phyloP scores from a whole-genome alignment of 2,113 vertebrate genomes.

The Rousettus leschenaultii region DNA sequence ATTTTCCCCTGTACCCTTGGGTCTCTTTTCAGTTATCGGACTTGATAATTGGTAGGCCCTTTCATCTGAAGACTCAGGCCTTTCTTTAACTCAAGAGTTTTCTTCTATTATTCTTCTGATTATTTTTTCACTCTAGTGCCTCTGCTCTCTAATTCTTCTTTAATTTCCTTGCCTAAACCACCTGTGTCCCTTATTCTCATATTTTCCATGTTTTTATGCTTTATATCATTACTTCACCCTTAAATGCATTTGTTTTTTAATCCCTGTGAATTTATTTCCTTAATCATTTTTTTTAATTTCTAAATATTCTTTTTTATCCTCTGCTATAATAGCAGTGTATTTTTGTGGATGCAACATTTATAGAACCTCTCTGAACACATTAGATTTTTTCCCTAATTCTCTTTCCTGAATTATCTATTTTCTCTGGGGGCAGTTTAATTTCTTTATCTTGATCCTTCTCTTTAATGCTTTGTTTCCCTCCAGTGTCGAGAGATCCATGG shows the following conservation, averaged over 20 bases:
- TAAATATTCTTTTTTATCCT: background rate
- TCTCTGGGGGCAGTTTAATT: background rate
- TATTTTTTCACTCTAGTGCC: background rate
- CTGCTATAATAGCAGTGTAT: background rate
- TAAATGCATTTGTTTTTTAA: background rate
- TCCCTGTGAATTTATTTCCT: background rate
- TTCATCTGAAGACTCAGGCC: background rate
- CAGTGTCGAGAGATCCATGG: background rate
- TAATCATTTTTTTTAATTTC: background rate
- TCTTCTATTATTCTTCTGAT: background rate
- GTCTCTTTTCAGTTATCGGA: background rate
- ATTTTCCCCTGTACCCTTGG: background rate
- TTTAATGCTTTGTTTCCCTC: background rate
- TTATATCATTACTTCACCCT: background rate
- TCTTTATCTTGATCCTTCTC: background rate
- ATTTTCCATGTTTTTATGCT: background rate
- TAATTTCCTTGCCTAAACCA: background rate
- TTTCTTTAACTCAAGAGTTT: background rate
- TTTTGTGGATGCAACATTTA: background rate
- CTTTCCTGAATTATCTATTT: constrained; percentile 3
- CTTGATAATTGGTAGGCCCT: background rate
- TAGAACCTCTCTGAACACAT: background rate
- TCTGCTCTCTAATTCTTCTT: background rate
- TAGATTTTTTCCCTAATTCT: background rate
- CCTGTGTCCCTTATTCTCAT: background rate